Base-by-base conservation (phyloP, 1,140 invertebrate species). In the Argopecten irradians region DNA sequence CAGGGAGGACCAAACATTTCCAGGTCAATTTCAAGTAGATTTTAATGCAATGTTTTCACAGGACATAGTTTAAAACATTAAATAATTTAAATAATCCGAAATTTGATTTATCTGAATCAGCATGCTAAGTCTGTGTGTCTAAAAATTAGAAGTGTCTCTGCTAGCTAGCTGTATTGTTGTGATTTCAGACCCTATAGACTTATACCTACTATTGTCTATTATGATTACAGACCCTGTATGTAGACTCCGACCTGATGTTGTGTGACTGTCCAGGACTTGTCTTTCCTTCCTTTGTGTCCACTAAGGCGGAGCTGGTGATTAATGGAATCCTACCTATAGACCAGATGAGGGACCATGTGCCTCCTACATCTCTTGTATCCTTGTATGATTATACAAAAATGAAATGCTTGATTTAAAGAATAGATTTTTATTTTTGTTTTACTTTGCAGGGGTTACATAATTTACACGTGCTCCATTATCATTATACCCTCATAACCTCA, bases 251-350 rank as follows among this genome's bases (percentile, higher is more conserved):
- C 90, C 94, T 99, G 34, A 96, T 99, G 92, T 95, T 99, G 8
- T 98, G 99, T 95, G 99, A 99, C 96, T 99, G 99, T 95, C 99
- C 99, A 33, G 99, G 99, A 7, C 96, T 99, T 34, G 99, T 99
- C 11, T 98, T 99, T 97, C 99, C 99, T 13, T 98, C 98, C 88
- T 99, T 99, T 95, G 98, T 99, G 14, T 96, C 97, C 90, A 97
- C 98, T 88, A 98, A 98, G 96, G 97, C 98, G 0, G 99, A 99
- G 91, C 97, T 99, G 97, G 96, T 99, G 89, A 96, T 99, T 0
- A 98, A 98, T 93, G 99, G 99, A 32, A 99, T 99, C 90, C 95
- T 99, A 87, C 98, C 99, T 13, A 98, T 99, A 93, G 99, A 99
- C 96, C 98, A 99, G 95, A 97, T 99, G 97, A 96, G 97, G 83